These are phyloP conservation scores for Pemphredon lugubris DNA, from an alignment of 2,888 invertebrate genomes.

Conservation along the genomic window DNA sequence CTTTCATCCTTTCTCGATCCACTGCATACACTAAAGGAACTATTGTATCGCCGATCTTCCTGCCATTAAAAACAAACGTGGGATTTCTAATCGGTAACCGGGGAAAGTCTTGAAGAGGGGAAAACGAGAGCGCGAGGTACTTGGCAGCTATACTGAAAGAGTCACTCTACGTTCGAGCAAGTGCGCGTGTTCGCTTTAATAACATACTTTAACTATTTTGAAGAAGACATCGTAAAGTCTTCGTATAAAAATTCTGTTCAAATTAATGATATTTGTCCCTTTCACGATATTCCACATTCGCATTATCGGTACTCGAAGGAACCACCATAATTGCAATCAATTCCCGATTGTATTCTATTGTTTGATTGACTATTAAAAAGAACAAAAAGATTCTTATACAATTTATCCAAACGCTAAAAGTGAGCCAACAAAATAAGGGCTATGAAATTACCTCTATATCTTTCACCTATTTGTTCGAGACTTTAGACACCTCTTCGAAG, in stretches of 20 bases:
- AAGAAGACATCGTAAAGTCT: conserved; percentile 16
- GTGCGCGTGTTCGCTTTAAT: conserved; percentile 25
- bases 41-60: conserved; percentile 7
- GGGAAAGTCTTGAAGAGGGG: conserved; percentile 63
- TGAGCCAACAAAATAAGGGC: no score
- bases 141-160: conserved; percentile 9
- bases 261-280: not conserved
- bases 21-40: not conserved
- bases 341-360: no score
- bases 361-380: no score
- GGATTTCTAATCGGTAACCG: conserved; percentile 62
- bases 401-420: no score
- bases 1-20: not conserved
- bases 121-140: conserved; percentile 49
- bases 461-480: no score
- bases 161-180: not conserved
- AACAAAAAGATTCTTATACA: no score
- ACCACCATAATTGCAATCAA: no score
- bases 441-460: no score
- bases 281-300: not conserved
- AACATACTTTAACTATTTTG: conserved; percentile 15
- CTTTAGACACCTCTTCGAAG: no score
- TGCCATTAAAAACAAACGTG: conserved; percentile 44
- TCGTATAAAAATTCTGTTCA: not conserved
- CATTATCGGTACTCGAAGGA: no score